Evolutionary conservation across 2,888 invertebrate species (phyloP), one percentile per base, ranked within the genome.

Genomic region (Nomada hirtipes): DNA sequence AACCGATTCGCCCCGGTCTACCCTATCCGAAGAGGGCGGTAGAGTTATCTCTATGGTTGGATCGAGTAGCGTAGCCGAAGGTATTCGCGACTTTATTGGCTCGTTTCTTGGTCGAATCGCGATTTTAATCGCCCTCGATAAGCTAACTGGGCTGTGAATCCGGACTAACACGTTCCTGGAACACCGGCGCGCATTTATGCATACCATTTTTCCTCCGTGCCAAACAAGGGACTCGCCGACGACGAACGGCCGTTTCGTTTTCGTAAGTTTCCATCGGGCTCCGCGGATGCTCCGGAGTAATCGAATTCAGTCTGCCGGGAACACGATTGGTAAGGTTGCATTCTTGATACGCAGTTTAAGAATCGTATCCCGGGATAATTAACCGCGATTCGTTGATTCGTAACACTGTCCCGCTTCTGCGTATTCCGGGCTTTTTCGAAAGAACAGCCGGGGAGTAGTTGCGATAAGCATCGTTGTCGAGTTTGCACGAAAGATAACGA

Each of bases 81-180:
- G 44, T 59, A 59, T 44, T 65, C 50, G 13, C 36, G 13, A 57
- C 64, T 76, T 60, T 57, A 20, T 60, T 70, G 26, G 69, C 61
- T 55, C 42, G 64, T 26, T 65, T 47, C 20, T 36, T 61, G 29
- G 26, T 42, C 53, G 44, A 55, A 63, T 61, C 44, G 50, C 50
- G 63, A 72, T 63, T 42, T 52, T 52, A 64, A 64, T 64, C 59
- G 36, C 47, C 55, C 70, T 57, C 79, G 69, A 65, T 75, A 76
- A 60, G 68, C 36, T 67, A 82, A 84, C 77, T 85, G 83, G 86
- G 86, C 83, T 76, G 86, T 79, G 73, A 77, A 82, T 86, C 86
- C 81, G 85, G 75, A 29, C n/a, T 67, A 55, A 53, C 61, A 60
- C 76, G 70, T 74, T 79, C 36, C 50, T 71, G 52, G 71, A 61